These are phyloP conservation scores for Deroplatys truncata DNA, from an alignment of 2,888 invertebrate species.

Conservation along the genomic window DNA sequence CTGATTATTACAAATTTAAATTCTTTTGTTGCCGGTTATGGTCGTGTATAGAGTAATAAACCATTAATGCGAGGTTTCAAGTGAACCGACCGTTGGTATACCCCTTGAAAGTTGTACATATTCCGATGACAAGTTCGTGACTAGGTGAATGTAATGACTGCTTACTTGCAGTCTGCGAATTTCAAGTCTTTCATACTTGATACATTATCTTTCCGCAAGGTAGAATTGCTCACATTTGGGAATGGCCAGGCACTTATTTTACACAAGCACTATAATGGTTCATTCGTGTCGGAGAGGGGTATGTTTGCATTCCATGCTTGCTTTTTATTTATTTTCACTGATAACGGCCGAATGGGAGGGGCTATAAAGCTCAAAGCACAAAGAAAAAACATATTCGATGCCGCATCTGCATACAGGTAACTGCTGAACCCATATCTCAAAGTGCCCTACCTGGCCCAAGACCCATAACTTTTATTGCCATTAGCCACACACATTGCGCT, in stretches of 20 bases:
- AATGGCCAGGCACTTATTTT: not conserved
- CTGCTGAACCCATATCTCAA: slow-evolving; percentile 5
- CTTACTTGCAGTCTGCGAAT: not conserved
- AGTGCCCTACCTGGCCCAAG: not conserved
- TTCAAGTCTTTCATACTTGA: not conserved
- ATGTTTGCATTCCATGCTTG: not conserved
- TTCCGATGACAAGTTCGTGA: not conserved
- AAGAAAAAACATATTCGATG: not conserved
- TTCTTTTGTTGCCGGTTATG: too few relatives aligned
- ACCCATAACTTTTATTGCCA: slow-evolving; percentile 13
- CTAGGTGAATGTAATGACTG: not conserved
- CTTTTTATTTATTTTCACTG: not conserved
- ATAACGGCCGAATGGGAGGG: not conserved
- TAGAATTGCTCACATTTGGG: not conserved
- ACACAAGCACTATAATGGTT: not conserved
- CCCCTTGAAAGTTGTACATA: too few relatives aligned
- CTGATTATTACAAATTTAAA: too few relatives aligned
- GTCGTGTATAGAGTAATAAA: too few relatives aligned
- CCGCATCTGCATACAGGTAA: not conserved
- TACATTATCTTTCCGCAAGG: not conserved
- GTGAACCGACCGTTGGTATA: too few relatives aligned
- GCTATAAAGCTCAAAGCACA: not conserved
- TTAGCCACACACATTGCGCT: slow-evolving; percentile 1
- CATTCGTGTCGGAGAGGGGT: not conserved
- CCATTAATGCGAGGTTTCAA: too few relatives aligned